These are phyloP conservation scores for Malurus melanocephalus DNA, from an alignment of 2,113 vertebrate species.

Conservation along the genomic window DNA sequence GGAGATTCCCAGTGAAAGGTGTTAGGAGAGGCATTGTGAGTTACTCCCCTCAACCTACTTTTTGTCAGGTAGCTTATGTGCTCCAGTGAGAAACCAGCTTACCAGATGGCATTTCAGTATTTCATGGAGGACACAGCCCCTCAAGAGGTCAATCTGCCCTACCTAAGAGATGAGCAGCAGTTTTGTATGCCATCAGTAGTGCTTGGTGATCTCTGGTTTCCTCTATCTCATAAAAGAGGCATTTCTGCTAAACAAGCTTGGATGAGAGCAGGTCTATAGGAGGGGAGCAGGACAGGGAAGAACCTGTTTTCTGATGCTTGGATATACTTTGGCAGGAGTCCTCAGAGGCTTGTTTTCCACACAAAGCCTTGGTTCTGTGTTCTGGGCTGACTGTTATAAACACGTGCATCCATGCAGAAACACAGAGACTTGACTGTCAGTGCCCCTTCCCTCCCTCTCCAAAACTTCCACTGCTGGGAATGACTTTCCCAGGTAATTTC, in stretches of 20 bases:
- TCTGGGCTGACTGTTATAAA: neutral
- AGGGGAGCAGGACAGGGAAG: neutral
- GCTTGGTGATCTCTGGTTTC: too few species aligned
- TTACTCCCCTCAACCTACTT: rapidly evolving
- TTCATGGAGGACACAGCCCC: neutral
- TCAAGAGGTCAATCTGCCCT: neutral
- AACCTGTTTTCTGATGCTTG: neutral
- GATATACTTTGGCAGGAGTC: rapidly evolving
- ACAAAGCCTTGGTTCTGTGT: neutral
- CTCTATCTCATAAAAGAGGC: neutral
- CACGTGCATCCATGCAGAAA: neutral
- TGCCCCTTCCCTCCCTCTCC: neutral
- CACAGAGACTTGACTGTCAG: neutral
- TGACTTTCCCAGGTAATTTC: neutral
- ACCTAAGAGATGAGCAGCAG: neutral
- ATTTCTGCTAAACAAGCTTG: neutral
- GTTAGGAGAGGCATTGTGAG: neutral
- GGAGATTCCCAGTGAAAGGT: neutral
- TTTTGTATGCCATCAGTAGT: neutral
- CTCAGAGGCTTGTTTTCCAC: neutral
- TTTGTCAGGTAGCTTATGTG: neutral
- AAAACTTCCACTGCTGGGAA: neutral
- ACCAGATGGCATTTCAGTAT: neutral
- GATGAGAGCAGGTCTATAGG: neutral
- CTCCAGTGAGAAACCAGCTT: neutral